A percentile compares a stretch with the other conserved stretches of the same genome.
Evolutionary conservation across 2,888 invertebrate genomes (phyloP).

Genomic region (Cephonodes hylas): DNA sequence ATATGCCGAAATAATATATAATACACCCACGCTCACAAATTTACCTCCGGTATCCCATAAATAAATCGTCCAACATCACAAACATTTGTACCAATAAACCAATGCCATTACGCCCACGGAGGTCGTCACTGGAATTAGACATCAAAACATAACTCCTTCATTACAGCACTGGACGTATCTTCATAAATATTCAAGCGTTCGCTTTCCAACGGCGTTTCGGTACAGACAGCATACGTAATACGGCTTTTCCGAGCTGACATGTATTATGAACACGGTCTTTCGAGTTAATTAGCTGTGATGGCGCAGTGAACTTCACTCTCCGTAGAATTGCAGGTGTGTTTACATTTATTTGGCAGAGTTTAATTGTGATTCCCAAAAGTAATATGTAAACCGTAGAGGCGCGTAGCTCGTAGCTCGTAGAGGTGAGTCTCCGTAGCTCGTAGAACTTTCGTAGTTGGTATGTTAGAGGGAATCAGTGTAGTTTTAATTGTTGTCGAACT

Average conservation of each 20-base stretch:
- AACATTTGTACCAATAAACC: not conserved
- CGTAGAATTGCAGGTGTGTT: not conserved
- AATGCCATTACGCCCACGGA: not conserved
- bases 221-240: constrained; percentile 28
- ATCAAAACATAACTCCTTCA: constrained; percentile 14
- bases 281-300: constrained; percentile 6
- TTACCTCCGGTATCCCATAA: not conserved
- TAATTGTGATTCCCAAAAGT: not conserved
- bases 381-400: too few relatives aligned
- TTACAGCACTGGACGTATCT: constrained; percentile 20
- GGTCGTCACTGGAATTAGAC: not conserved
- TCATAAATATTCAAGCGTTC: constrained; percentile 38
- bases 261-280: constrained; percentile 12
- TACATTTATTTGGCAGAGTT: not conserved
- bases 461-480: not conserved
- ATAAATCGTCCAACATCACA: not conserved
- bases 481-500: too few relatives aligned
- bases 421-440: not conserved
- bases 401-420: not conserved
- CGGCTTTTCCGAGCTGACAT: constrained; percentile 6
- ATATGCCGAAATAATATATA: too few relatives aligned
- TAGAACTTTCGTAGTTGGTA: not conserved
- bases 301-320: not conserved
- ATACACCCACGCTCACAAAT: too few relatives aligned
- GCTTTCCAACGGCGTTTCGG: constrained; percentile 15